Conservation (phyloP, 2,113 vertebrate genomes). For the Micronycteris hirsuta region DNA sequence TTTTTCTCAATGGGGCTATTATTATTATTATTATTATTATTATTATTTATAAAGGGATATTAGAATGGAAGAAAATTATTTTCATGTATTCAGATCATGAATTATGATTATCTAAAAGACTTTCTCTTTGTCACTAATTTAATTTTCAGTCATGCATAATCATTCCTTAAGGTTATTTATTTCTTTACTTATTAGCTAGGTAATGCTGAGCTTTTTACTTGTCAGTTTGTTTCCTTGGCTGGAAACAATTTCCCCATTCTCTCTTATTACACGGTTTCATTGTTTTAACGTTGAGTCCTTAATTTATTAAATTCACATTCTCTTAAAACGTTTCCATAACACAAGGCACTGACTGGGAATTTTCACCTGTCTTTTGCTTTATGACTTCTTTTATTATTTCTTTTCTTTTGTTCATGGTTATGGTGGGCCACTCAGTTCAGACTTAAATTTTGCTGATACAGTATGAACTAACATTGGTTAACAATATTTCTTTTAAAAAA, state of each 20-base stretch:
- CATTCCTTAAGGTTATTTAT: background rate
- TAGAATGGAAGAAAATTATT: background rate
- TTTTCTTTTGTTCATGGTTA: background rate
- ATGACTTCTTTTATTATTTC: background rate
- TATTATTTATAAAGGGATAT: background rate
- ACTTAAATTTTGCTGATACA: background rate
- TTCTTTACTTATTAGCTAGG: background rate
- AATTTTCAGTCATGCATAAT: background rate
- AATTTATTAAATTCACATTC: background rate
- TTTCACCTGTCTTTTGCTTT: background rate
- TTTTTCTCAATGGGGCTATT: background rate
- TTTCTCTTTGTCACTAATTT: constrained; percentile 15
- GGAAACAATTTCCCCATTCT: background rate
- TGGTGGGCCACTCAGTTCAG: background rate
- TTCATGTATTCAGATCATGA: background rate
- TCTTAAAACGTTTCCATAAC: background rate
- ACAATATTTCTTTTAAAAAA: background rate
- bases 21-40: background rate
- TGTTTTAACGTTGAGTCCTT: background rate
- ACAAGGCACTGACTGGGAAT: background rate
- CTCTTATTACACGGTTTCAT: background rate
- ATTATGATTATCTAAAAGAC: background rate
- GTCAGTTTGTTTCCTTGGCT: background rate
- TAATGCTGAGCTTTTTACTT: background rate
- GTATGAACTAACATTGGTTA: background rate